These are phyloP conservation scores for Acropternis orthonyx DNA, from an alignment of 2,797 vertebrate genomes.

Conservation along the genomic window DNA sequence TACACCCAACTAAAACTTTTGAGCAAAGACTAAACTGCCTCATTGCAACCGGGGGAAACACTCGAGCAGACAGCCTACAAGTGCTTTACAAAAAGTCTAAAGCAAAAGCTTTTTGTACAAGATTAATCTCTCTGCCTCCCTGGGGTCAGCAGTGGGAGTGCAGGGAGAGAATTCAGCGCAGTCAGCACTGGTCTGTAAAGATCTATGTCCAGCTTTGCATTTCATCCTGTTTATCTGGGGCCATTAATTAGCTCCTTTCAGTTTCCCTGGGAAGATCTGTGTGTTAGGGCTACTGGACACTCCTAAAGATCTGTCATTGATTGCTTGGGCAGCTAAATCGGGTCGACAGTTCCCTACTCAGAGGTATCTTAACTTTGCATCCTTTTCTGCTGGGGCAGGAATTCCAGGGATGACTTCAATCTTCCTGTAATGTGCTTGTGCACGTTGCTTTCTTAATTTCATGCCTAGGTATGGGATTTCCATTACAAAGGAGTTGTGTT, in stretches of 20 bases:
- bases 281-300: not conserved
- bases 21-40: not conserved
- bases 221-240: slow-evolving; percentile 15
- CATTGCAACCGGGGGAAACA: not conserved
- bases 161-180: not conserved
- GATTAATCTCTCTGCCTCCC: slow-evolving; percentile 13
- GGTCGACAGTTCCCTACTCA: not conserved
- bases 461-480: slow-evolving; percentile 37
- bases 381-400: slow-evolving; percentile 37
- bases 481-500: slow-evolving; percentile 42
- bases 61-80: not conserved
- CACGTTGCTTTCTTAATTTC: slow-evolving; percentile 12
- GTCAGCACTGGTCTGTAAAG: not conserved
- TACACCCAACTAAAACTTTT: not conserved
- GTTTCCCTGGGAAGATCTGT: not conserved
- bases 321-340: slow-evolving; percentile 2
- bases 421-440: not conserved
- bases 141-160: not conserved
- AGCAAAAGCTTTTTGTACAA: not conserved
- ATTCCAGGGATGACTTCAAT: not conserved
- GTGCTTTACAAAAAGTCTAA: not conserved
- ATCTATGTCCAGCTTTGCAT: slow-evolving; percentile 11
- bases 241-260: slow-evolving; percentile 41
- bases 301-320: not conserved
- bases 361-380: not conserved